phyloP scores from a whole-genome alignment of 1,140 invertebrate species.

The Trachymyrmex septentrionalis region DNA sequence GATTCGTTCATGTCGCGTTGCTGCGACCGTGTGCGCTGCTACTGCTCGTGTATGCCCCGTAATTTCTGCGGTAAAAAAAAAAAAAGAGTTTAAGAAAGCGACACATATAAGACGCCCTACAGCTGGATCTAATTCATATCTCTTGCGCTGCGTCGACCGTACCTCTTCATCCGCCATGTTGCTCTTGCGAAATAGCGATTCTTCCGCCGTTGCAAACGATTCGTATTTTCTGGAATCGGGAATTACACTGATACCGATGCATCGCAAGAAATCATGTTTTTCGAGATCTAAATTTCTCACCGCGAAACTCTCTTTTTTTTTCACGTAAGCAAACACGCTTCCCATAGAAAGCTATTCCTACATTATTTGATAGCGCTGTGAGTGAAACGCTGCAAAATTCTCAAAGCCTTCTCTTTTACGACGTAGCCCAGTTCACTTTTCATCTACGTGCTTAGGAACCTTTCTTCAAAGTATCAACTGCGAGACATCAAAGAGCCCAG shows the following conservation, averaged over 20 bases:
- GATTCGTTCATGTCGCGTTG: constrained; percentile 4
- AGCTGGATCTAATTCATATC: constrained; percentile 44
- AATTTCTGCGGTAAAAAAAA: constrained; percentile 46
- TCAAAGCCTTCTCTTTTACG: not conserved
- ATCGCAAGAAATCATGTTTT: not conserved
- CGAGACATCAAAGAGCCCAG: constrained; percentile 34
- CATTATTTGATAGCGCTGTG: not conserved
- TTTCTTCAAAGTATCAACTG: constrained; percentile 50
- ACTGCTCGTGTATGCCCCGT: constrained; percentile 24
- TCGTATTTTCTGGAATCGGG: constrained; percentile 22
- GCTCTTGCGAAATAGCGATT: constrained; percentile 30
- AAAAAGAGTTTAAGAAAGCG: constrained; percentile 57
- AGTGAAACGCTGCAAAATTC: constrained; percentile 13
- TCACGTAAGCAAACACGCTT: not conserved
- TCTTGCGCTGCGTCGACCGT: constrained; percentile 17
- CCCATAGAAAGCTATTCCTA: not conserved
- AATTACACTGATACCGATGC: constrained; percentile 25
- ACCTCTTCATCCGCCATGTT: constrained; percentile 20
- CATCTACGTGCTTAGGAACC: not conserved
- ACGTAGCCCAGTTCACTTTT: constrained; percentile 40
- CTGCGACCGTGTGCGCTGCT: constrained; percentile 13
- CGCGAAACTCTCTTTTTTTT: constrained; percentile 4
- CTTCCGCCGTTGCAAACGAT: constrained; percentile 38
- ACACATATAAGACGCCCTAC: constrained; percentile 40
- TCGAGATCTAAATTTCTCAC: not conserved